These are phyloP conservation scores for Cataglyphis rosenhaueri DNA, from an alignment of 2,888 invertebrate species.

Conservation along the genomic window DNA sequence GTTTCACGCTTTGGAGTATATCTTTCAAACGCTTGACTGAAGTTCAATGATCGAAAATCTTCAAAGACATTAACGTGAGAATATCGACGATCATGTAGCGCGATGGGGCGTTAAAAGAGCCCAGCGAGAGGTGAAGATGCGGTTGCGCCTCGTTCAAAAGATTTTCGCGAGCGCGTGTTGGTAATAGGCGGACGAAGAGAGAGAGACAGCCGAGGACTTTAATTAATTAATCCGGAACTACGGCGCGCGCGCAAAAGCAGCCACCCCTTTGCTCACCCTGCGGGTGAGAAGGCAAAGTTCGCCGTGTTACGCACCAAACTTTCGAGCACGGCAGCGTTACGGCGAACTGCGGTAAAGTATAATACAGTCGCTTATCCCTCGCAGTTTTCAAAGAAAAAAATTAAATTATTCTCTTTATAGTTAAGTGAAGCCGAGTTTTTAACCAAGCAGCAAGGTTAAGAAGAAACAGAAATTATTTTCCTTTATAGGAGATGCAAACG, in stretches of 20 bases:
- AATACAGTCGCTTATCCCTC: conserved; percentile 39
- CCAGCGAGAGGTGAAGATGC: conserved; percentile 16
- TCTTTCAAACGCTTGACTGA: conserved; percentile 28
- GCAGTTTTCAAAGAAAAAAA: conserved; percentile 27
- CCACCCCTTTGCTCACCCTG: conserved; percentile 31
- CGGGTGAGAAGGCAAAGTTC: conserved; percentile 29
- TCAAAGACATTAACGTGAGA: conserved; percentile 25
- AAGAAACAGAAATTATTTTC: neutral
- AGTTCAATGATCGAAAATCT: conserved; percentile 32
- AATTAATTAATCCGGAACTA: conserved; percentile 44
- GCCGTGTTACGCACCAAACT: conserved; percentile 38
- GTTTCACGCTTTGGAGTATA: neutral
- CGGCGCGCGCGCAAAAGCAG: conserved; percentile 26
- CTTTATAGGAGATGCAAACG: conserved; percentile 1
- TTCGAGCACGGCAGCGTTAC: conserved; percentile 6
- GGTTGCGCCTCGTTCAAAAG: conserved; percentile 24
- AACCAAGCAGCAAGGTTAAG: neutral
- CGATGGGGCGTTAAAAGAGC: conserved; percentile 9
- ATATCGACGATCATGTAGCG: conserved; percentile 23
- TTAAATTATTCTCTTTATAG: neutral
- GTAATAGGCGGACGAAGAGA: conserved; percentile 1
- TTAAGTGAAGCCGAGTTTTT: conserved; percentile 13
- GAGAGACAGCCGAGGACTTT: conserved; percentile 1
- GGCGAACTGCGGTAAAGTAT: conserved; percentile 18
- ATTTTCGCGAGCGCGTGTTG: conserved; percentile 20